Base-by-base conservation (phyloP, 2,113 vertebrate species). In the Dasyprocta punctata region DNA sequence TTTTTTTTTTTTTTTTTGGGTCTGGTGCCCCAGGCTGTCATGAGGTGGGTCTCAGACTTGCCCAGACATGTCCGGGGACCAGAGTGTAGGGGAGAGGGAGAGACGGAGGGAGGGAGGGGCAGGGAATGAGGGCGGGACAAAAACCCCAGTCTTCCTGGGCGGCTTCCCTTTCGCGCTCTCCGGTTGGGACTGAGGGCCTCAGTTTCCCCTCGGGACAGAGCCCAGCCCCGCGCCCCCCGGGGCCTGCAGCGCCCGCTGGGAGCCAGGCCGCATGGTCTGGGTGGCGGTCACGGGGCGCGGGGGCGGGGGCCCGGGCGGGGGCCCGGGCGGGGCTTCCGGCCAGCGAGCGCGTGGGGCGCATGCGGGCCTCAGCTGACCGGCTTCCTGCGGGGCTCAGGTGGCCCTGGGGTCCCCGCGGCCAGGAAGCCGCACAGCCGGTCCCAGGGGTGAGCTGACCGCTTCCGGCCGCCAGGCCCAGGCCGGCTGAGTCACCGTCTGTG, bases 401-500 rank as follows among this genome's bases (percentile, higher is more conserved):
- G 28, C 24, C 49, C n/a, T 0, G 3, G 0, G 28, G 20, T 71
- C 28, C 14, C 14, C 14, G 0, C 0, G 4, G 33, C 28, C 86
- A 60, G 90, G 93, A 97, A 92, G n/a, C 87, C 30, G 1, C 52
- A 28, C 90, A 95, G 90, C 90, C 1, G 61, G 60, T 60, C 61
- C 86, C 17, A 6, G 26, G 67, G 11, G 77, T 65, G 71, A 90
- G 67, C 44, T 10, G 44, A 30, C 93, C 96, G 80, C 95, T 97
- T 97, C 97, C 69, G 36, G 33, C 60, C 19, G 30, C 11, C 52
- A 3, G 82, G 1, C 3, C n/a, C 14, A 4, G 44, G 5, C 13
- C 28, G 20, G 91, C 84, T 97, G 97, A 97, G 69, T 97, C 96
- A 98, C 11, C 14, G 52, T n/a, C 52, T 9, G n/a, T 52, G 49